Evolutionary conservation across 1,140 invertebrate species (phyloP).

Genomic region (Caenorhabditis inopinata): DNA sequence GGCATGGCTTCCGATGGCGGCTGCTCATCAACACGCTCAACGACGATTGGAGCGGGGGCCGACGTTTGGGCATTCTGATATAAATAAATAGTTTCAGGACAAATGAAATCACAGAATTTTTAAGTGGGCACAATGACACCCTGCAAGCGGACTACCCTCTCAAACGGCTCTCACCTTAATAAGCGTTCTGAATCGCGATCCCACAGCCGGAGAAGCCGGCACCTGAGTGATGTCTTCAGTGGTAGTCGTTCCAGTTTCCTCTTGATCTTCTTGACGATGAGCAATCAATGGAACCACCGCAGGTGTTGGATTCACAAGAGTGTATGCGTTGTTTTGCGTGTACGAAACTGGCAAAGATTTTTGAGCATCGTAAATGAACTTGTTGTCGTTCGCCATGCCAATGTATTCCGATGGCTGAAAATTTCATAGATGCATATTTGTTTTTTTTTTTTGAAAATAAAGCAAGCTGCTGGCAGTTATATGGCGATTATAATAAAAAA

Average conservation of each 20-base stretch:
- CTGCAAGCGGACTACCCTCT: too few species aligned
- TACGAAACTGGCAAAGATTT: neutral
- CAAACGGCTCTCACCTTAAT: too few species aligned
- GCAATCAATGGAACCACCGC: neutral
- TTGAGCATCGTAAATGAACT: conserved; percentile 4
- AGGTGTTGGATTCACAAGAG: neutral
- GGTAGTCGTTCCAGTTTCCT: neutral
- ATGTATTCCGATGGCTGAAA: conserved; percentile 3
- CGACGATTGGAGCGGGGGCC: neutral
- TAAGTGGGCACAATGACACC: too few species aligned
- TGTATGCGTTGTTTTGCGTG: neutral
- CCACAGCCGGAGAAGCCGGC: neutral
- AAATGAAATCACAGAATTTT: too few species aligned
- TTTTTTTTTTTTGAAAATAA: too few species aligned
- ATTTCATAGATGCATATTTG: neutral
- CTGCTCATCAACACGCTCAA: neutral
- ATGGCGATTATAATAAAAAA: too few species aligned
- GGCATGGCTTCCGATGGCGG: neutral
- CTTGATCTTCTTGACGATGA: neutral
- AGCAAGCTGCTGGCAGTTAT: neutral
- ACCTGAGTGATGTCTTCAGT: neutral
- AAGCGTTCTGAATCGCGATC: neutral
- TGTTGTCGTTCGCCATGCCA: neutral
- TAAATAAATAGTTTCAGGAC: neutral
- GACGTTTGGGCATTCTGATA: conserved; percentile 23